Conservation (phyloP, 2,113 vertebrate genomes). For the Lepus europaeus region DNA sequence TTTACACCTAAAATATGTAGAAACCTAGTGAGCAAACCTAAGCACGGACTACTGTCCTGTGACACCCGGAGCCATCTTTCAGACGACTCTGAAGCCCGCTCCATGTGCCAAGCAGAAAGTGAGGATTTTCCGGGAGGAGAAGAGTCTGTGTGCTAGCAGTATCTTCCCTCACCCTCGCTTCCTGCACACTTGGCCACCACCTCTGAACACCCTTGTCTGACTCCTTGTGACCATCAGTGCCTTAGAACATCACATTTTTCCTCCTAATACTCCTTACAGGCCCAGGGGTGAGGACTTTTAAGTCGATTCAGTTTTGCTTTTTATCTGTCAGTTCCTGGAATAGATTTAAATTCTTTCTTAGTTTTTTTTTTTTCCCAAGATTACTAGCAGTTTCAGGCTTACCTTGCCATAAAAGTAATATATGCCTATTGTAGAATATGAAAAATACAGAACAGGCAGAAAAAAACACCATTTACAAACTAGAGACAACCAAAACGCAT, state of each 20-base stretch:
- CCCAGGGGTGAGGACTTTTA: neutral
- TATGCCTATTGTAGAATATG: neutral
- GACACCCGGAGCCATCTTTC: neutral
- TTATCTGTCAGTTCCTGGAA: neutral
- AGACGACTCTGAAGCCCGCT: neutral
- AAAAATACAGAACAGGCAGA: neutral
- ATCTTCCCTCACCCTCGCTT: accelerated
- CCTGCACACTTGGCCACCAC: accelerated
- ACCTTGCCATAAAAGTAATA: neutral
- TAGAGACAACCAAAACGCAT: neutral
- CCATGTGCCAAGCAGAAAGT: neutral
- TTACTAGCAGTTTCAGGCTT: constrained; percentile 9
- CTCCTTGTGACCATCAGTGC: neutral
- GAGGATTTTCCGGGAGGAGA: neutral
- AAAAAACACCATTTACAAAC: neutral
- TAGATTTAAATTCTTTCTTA: constrained; percentile 4
- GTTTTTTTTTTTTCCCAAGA: neutral
- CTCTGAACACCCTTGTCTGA: accelerated
- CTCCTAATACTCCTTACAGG: neutral
- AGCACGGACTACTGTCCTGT: neutral
- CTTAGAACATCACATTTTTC: neutral
- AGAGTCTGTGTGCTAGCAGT: neutral
- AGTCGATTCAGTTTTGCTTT: neutral
- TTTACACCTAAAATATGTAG: neutral
- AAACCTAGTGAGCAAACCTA: neutral